Percentiles rank a stretch among this genome's conserved stretches.
phyloP scores from a whole-genome alignment of 92 coral and sea anemone species.

The Umimayanthus chanpuru region DNA sequence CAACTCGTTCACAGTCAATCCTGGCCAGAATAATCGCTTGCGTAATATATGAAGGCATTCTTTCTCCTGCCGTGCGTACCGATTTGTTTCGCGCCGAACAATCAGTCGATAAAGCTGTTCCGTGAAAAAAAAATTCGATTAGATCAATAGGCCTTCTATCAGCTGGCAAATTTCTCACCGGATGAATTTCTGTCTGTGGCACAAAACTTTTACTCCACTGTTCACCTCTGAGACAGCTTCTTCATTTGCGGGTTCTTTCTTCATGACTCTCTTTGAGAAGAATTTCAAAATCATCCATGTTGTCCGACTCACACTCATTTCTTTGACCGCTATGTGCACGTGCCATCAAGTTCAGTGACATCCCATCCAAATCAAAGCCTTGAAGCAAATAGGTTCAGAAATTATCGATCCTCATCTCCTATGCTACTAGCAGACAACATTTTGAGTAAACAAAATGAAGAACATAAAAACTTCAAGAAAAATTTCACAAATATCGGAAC shows the following conservation, averaged over 20 bases:
- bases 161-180: constrained; percentile 35
- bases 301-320: constrained; percentile 33
- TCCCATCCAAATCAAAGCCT: constrained; percentile 36
- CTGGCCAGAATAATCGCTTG: no score
- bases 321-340: neutral
- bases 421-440: neutral
- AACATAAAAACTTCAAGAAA: neutral
- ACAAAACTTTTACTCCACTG: no score
- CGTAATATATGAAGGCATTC: no score
- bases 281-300: constrained; percentile 30
- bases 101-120: constrained; percentile 35
- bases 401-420: neutral
- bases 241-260: constrained; percentile 20
- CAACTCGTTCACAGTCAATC: no score
- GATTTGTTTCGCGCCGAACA: no score
- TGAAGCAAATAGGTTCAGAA: constrained; percentile 17
- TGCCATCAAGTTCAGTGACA: constrained; percentile 3
- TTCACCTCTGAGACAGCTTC: no score
- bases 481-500: neutral
- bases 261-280: constrained; percentile 39
- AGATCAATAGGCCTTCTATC: constrained; percentile 21
- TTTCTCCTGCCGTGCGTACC: no score
- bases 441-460: neutral
- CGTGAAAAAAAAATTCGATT: constrained; percentile 30
- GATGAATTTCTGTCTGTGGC: constrained; percentile 34